phyloP scores from a whole-genome alignment of 1,140 invertebrate genomes.

The Radopholus similis region DNA sequence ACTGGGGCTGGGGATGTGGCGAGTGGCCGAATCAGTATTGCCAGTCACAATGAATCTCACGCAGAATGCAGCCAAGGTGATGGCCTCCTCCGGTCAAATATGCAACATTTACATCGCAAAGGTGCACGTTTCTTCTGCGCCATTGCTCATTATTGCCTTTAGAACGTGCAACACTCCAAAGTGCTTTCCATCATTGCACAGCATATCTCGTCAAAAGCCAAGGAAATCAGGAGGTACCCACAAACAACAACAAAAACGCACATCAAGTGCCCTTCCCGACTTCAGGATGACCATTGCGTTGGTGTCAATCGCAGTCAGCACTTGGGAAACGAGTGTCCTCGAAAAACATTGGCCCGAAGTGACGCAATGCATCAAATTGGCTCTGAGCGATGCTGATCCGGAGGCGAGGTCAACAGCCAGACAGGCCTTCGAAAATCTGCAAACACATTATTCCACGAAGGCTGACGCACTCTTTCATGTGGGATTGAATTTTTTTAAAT shows the following conservation, averaged over 20 bases:
- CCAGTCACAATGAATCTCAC: conserved; percentile 81
- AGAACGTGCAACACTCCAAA: conserved; percentile 75
- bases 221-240: conserved; percentile 79
- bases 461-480: conserved; percentile 76
- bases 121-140: conserved; percentile 47
- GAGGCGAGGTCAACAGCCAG: conserved; percentile 70
- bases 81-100: conserved; percentile 81
- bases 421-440: conserved; percentile 80
- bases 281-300: conserved; percentile 62
- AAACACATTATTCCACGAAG: conserved; percentile 81
- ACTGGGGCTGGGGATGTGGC: conserved; percentile 76
- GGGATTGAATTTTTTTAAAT: conserved; percentile 11
- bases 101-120: conserved; percentile 83
- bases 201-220: conserved; percentile 78
- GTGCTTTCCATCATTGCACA: conserved; percentile 80
- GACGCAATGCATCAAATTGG: conserved; percentile 80
- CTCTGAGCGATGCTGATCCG: conserved; percentile 83
- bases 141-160: conserved; percentile 5
- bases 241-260: not conserved
- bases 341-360: conserved; percentile 76
- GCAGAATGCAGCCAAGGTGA: conserved; percentile 91
- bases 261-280: not conserved
- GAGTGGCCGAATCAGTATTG: conserved; percentile 76
- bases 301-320: conserved; percentile 75
- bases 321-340: conserved; percentile 76